These are phyloP conservation scores for Malurus melanocephalus DNA, from an alignment of 2,113 vertebrate species.

Conservation along the genomic window DNA sequence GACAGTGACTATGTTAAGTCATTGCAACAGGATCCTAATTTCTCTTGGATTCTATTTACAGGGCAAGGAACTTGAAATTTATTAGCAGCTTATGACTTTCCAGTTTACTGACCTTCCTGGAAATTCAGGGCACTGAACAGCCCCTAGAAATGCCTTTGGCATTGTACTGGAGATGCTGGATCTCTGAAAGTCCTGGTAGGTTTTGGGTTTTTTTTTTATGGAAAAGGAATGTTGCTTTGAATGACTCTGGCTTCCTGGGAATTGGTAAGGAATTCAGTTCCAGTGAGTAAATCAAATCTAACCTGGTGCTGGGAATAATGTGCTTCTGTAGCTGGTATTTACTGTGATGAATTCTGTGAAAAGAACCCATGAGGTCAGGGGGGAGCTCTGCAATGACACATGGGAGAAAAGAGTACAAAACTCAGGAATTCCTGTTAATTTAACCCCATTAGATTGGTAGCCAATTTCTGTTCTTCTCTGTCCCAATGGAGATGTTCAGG, in stretches of 20 bases:
- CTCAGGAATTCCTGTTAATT: background rate
- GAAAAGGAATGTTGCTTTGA: background rate
- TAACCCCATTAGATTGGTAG: background rate
- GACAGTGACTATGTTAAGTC: background rate
- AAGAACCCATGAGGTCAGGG: background rate
- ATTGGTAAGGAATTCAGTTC: background rate
- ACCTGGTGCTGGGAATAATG: background rate
- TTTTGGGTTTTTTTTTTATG: background rate
- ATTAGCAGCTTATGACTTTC: background rate
- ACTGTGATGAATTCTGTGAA: background rate
- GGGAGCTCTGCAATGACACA: background rate
- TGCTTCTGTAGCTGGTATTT: background rate
- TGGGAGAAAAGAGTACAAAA: accelerated
- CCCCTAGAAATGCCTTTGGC: background rate
- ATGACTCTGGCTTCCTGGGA: background rate
- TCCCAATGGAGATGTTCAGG: background rate
- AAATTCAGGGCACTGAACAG: background rate
- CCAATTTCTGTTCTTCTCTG: background rate
- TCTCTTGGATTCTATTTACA: background rate
- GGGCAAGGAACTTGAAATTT: background rate
- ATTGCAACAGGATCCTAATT: background rate
- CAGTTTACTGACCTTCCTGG: background rate
- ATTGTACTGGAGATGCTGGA: background rate
- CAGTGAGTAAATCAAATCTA: background rate
- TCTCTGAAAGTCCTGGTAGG: background rate